Percentiles rank a stretch among this genome's conserved stretches.
phyloP scores from a whole-genome alignment of 2,888 invertebrate genomes.

The Cephus spinipes region DNA sequence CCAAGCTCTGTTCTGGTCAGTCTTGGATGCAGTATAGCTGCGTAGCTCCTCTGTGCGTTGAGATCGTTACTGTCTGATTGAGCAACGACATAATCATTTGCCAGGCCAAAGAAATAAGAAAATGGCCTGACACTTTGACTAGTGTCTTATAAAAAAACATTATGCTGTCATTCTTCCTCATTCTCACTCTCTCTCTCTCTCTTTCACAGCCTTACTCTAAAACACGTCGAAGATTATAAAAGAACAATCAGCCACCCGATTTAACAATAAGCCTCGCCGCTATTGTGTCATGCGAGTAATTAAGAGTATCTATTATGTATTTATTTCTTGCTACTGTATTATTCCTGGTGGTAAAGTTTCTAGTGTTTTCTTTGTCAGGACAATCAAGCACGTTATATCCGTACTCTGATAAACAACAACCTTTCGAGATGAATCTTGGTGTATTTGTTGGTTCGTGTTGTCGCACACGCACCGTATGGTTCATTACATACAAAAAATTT shows the following conservation, averaged over 20 bases:
- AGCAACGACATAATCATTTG: background rate
- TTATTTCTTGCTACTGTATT: background rate
- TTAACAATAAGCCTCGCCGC: background rate
- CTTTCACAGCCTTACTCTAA: background rate
- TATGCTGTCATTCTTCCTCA: background rate
- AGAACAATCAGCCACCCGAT: background rate
- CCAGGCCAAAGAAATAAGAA: background rate
- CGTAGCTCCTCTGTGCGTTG: background rate
- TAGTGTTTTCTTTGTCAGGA: slow-evolving; percentile 28
- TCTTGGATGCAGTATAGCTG: background rate
- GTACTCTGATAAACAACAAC: slow-evolving; percentile 56
- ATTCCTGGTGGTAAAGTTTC: background rate
- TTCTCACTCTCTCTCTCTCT: background rate
- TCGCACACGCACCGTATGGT: slow-evolving; percentile 51
- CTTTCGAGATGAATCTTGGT: slow-evolving; percentile 53
- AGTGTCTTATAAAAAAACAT: background rate
- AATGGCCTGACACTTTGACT: background rate
- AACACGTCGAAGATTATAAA: background rate
- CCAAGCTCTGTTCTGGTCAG: background rate
- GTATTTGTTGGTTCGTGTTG: slow-evolving; percentile 52
- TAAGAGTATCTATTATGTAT: background rate
- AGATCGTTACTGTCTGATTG: background rate
- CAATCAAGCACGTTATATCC: slow-evolving; percentile 41
- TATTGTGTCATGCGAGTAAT: background rate
- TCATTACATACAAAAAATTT: slow-evolving; percentile 52